phyloP scores from a whole-genome alignment of 2,797 vertebrate species.

The Pangasius krempfi region DNA sequence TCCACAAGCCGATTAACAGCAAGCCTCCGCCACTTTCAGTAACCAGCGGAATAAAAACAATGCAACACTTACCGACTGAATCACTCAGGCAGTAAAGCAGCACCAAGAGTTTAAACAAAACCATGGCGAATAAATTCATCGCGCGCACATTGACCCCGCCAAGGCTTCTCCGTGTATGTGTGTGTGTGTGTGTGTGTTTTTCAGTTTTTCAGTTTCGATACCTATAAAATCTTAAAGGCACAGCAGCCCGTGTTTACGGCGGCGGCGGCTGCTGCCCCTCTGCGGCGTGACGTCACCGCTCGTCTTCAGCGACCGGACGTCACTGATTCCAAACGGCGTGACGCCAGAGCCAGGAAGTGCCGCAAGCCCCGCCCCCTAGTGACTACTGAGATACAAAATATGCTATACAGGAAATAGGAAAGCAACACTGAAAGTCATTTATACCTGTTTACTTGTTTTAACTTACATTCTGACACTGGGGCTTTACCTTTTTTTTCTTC shows the following conservation, averaged over 20 bases:
- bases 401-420: background rate
- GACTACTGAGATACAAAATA: background rate
- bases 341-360: conserved; percentile 57
- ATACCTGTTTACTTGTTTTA: background rate
- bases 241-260: conserved; percentile 56
- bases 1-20: conserved; percentile 5
- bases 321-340: conserved; percentile 1
- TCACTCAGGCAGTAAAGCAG: conserved; percentile 65
- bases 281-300: conserved; percentile 37
- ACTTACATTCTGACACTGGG: too few species aligned
- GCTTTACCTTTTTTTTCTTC: too few species aligned
- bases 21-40: background rate
- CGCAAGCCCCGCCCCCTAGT: conserved; percentile 6
- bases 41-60: too few species aligned
- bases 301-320: conserved; percentile 48
- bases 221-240: conserved; percentile 64
- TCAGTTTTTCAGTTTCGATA: conserved; percentile 51
- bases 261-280: conserved; percentile 35
- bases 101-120: conserved; percentile 65
- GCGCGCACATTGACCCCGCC: conserved; percentile 47
- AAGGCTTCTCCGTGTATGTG: background rate
- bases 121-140: conserved; percentile 68
- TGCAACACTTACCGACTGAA: conserved; percentile 68
- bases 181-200: background rate
- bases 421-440: background rate